Evolutionary conservation across 2,888 invertebrate genomes (phyloP).

Genomic region (Hetaerina titia): DNA sequence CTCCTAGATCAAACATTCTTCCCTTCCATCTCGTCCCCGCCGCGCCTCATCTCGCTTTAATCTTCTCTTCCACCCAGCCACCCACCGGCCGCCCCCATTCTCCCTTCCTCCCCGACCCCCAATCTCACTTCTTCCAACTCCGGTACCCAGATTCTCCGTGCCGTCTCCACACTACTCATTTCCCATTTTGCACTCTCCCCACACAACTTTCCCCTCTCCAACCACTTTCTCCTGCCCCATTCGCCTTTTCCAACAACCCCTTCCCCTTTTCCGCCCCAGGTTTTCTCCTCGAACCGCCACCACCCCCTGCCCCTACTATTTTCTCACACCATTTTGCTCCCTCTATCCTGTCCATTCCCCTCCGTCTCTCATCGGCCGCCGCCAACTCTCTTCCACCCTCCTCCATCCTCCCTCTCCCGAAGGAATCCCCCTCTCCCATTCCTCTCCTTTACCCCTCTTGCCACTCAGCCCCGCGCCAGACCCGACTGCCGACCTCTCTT

Average conservation of each 20-base stretch:
- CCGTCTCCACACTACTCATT: neutral
- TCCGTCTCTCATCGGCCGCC: no score
- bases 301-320: no score
- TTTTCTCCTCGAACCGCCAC: no score
- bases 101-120: no score
- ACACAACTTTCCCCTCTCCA: neutral
- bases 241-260: neutral
- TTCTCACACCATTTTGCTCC: no score
- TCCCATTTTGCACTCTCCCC: neutral
- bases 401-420: no score
- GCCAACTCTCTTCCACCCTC: no score
- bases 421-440: no score
- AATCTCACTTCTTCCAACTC: no score
- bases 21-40: neutral
- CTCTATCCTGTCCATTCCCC: no score
- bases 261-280: no score
- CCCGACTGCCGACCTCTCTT: neutral
- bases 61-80: neutral
- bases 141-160: neutral
- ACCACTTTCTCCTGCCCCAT: neutral
- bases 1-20: conserved; percentile 31
- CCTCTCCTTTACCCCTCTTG: neutral
- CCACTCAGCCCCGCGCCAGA: neutral
- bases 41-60: conserved; percentile 7
- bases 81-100: no score